Conservation (phyloP, 2,888 invertebrate species). For the Nomada fabriciana region DNA sequence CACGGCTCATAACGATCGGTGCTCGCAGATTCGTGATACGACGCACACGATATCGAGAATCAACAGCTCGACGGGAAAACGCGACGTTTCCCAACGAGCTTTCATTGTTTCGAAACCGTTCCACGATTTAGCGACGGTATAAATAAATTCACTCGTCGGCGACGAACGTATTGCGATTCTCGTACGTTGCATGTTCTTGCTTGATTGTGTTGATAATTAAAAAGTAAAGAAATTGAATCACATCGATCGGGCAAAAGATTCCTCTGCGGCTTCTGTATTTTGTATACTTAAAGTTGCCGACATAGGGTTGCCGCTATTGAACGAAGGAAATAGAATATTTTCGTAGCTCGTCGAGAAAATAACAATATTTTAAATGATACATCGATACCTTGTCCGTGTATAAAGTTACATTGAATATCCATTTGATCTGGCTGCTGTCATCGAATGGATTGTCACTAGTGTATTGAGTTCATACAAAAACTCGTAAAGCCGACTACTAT, state of each 20-base stretch:
- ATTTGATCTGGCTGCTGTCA: constrained; percentile 34
- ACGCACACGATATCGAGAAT: neutral
- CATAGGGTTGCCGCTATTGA: constrained; percentile 13
- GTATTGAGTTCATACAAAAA: no score
- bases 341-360: neutral
- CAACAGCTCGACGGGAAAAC: constrained; percentile 1
- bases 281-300: constrained; percentile 3
- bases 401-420: constrained; percentile 38
- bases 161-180: neutral
- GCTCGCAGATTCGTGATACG: constrained; percentile 7
- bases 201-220: neutral
- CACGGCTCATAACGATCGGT: constrained; percentile 18
- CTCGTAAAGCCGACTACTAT: no score
- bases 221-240: neutral
- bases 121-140: neutral
- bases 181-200: constrained; percentile 29
- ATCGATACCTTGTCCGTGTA: constrained; percentile 11
- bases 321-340: neutral
- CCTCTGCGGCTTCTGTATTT: neutral
- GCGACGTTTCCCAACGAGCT: constrained; percentile 7
- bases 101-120: constrained; percentile 1
- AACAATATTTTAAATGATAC: constrained; percentile 15
- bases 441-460: neutral
- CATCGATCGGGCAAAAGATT: neutral
- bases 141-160: neutral